Evolutionary conservation across 2,888 invertebrate genomes (phyloP).

Genomic region (Cantharis rustica): DNA sequence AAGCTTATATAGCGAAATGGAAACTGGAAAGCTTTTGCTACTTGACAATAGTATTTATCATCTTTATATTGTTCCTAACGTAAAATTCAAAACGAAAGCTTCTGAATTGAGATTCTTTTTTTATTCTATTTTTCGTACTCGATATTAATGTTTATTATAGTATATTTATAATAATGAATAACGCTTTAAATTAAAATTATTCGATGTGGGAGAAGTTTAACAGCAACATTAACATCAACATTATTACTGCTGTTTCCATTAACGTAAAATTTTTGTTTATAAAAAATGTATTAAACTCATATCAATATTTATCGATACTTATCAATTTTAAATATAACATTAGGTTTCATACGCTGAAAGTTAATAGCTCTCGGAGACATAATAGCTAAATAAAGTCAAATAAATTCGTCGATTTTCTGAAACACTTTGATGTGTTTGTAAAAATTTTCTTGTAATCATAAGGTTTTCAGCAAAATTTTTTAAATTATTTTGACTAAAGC

Average conservation of each 20-base stretch:
- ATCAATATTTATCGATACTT: neutral
- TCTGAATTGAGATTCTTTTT: constrained; percentile 13
- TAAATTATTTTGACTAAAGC: constrained; percentile 16
- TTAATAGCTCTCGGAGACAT: neutral
- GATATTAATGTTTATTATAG: neutral
- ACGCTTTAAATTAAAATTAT: neutral
- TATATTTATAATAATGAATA: too few relatives aligned
- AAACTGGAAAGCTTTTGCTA: constrained; percentile 30
- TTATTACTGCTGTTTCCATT: neutral
- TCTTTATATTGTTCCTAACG: constrained; percentile 26
- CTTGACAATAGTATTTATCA: constrained; percentile 31
- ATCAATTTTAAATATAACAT: neutral
- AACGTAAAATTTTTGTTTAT: neutral
- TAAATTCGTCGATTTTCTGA: neutral
- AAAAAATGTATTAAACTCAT: neutral
- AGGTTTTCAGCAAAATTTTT: neutral
- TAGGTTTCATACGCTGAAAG: neutral
- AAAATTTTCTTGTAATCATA: neutral
- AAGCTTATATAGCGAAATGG: constrained; percentile 31
- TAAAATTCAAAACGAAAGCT: constrained; percentile 28
- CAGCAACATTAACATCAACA: neutral
- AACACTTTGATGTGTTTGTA: neutral
- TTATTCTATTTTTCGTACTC: constrained; percentile 9
- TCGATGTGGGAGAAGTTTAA: neutral
- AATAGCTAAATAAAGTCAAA: neutral